phyloP scores from a whole-genome alignment of 2,113 vertebrate species.

The Anthoscopus minutus region DNA sequence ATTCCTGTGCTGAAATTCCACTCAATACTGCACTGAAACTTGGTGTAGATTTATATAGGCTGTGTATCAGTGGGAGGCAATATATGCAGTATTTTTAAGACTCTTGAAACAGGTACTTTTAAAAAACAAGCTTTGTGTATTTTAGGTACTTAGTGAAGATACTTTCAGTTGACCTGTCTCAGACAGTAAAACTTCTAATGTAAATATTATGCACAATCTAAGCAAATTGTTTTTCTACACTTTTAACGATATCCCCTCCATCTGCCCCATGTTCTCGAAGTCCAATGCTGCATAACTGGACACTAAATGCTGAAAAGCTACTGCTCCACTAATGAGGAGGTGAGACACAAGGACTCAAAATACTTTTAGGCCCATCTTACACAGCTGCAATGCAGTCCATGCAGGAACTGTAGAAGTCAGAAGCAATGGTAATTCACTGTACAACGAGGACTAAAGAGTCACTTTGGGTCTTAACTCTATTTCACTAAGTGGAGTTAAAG shows the following conservation, averaged over 20 bases:
- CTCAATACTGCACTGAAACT: neutral
- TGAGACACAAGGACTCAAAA: neutral
- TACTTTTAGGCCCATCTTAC: neutral
- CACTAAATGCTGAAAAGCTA: neutral
- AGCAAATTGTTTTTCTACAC: neutral
- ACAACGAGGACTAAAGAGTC: neutral
- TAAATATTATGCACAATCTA: neutral
- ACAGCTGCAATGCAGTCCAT: neutral
- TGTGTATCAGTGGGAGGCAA: neutral
- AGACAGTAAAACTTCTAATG: neutral
- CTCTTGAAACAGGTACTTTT: neutral
- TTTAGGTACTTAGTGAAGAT: neutral
- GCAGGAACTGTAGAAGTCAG: neutral
- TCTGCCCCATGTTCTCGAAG: neutral
- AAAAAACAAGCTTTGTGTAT: neutral
- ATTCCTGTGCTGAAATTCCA: neutral
- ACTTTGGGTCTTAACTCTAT: neutral
- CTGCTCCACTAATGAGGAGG: neutral
- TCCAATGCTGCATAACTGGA: neutral
- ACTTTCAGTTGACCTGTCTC: neutral
- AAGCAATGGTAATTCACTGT: neutral
- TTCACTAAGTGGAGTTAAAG: neutral
- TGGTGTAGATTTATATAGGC: neutral
- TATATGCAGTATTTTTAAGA: neutral
- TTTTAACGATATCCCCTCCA: neutral